Conservation (phyloP, 2,888 invertebrate species). For the Ormyrus thymus region DNA sequence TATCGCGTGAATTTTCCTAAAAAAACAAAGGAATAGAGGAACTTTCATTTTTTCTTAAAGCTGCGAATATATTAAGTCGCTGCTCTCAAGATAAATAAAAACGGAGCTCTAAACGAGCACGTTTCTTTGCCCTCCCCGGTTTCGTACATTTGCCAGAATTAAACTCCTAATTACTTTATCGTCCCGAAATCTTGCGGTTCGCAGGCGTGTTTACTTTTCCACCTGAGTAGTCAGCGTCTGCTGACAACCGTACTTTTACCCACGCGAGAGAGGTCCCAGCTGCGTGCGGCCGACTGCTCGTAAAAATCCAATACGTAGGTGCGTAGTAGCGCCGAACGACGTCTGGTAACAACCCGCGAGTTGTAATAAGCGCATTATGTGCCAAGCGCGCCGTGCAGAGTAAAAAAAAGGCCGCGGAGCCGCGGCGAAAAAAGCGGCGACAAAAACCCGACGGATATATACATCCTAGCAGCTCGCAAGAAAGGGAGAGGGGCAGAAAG, state of each 20-base stretch:
- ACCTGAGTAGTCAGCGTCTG: neutral
- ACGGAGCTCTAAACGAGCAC: neutral
- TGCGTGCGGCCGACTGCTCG: neutral
- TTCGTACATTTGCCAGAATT: neutral
- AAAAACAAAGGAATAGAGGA: slow-evolving; percentile 6
- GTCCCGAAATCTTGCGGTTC: too few relatives aligned
- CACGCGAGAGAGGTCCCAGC: too few relatives aligned
- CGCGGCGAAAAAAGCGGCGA: too few relatives aligned
- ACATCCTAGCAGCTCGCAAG: neutral
- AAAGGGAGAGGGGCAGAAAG: slow-evolving; percentile 1
- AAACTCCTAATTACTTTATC: slow-evolving; percentile 28
- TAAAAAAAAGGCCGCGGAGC: neutral
- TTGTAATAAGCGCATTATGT: slow-evolving; percentile 8
- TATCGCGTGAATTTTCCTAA: slow-evolving; percentile 14
- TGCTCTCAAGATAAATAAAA: slow-evolving; percentile 19
- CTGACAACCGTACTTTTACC: too few relatives aligned
- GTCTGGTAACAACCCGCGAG: slow-evolving; percentile 18
- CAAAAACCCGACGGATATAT: too few relatives aligned
- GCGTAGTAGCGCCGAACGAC: slow-evolving; percentile 12
- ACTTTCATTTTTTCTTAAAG: slow-evolving; percentile 10
- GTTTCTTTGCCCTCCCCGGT: neutral
- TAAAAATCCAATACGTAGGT: slow-evolving; percentile 30
- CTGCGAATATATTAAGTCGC: neutral
- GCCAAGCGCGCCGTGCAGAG: neutral
- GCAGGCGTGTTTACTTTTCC: slow-evolving; percentile 23